Evolutionary conservation across 1,140 invertebrate genomes (phyloP).

Genomic region (Drosophila melanica): DNA sequence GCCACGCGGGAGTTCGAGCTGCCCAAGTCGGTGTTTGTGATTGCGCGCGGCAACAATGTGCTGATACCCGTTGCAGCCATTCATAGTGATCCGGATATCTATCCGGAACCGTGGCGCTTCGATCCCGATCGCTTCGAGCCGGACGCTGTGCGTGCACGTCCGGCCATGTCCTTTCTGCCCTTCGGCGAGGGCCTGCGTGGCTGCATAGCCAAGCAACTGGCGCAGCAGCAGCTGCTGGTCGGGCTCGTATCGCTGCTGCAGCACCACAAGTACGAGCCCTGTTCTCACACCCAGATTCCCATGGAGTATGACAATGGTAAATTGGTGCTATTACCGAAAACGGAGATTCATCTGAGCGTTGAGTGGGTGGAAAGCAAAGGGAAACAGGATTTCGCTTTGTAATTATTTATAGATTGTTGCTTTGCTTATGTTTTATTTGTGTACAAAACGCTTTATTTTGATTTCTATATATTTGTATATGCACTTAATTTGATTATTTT

Average conservation of each 20-base stretch:
- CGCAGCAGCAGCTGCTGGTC: conserved; percentile 86
- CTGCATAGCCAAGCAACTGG: conserved; percentile 87
- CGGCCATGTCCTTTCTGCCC: conserved; percentile 86
- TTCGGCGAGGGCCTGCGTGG: conserved; percentile 85
- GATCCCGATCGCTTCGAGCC: conserved; percentile 88
- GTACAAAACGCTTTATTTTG: conserved; percentile 51
- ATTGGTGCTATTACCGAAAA: conserved; percentile 82
- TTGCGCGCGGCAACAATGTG: conserved; percentile 85
- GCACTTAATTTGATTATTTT: conserved; percentile 39
- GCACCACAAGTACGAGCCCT: conserved; percentile 73
- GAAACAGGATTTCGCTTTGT: background rate
- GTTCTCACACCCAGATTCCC: conserved; percentile 74
- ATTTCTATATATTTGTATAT: conserved; percentile 37
- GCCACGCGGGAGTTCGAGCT: conserved; percentile 85
- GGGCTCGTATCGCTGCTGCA: conserved; percentile 84
- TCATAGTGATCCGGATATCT: conserved; percentile 87
- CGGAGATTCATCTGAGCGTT: conserved; percentile 57
- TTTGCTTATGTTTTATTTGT: conserved; percentile 41
- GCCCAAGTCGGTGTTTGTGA: conserved; percentile 83
- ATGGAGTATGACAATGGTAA: conserved; percentile 84
- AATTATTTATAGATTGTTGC: conserved; percentile 21
- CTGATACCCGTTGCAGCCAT: conserved; percentile 86
- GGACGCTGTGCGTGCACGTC: conserved; percentile 83
- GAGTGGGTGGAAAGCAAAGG: conserved; percentile 42
- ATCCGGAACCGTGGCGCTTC: conserved; percentile 87